Evolutionary conservation across 2,797 vertebrate species (phyloP).

Genomic region (Lepus oiostolus): DNA sequence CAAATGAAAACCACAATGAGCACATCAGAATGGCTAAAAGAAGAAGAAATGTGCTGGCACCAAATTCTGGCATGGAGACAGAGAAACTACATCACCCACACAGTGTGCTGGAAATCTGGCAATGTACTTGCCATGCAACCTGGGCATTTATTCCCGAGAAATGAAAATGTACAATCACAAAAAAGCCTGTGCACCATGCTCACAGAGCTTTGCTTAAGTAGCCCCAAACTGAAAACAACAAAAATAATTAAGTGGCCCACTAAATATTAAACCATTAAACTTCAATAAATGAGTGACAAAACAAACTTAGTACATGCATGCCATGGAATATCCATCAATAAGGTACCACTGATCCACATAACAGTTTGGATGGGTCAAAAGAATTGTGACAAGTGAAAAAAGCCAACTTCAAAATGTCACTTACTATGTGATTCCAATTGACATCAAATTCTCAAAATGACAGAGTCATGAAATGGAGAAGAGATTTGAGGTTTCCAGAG

Average conservation of each 20-base stretch:
- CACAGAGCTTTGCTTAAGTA: neutral
- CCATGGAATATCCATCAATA: neutral
- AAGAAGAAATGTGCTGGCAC: neutral
- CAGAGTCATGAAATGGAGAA: conserved; percentile 3
- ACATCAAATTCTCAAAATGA: neutral
- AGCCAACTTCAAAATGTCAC: neutral
- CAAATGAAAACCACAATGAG: conserved; percentile 13
- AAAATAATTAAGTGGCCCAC: neutral
- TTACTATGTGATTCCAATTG: neutral
- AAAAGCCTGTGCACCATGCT: neutral
- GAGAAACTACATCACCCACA: neutral
- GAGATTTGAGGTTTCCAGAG: neutral
- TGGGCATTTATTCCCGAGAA: neutral
- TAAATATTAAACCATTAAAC: no score
- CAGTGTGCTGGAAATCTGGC: neutral
- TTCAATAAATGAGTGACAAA: neutral
- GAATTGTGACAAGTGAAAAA: neutral
- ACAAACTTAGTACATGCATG: neutral
- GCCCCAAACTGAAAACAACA: neutral
- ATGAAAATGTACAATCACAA: neutral
- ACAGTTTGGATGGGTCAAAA: neutral
- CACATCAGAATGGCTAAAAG: neutral
- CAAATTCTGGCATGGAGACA: neutral
- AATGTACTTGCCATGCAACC: neutral
- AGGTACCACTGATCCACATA: neutral